Conservation (phyloP, 1,140 invertebrate species). For the Augochlora pura region DNA sequence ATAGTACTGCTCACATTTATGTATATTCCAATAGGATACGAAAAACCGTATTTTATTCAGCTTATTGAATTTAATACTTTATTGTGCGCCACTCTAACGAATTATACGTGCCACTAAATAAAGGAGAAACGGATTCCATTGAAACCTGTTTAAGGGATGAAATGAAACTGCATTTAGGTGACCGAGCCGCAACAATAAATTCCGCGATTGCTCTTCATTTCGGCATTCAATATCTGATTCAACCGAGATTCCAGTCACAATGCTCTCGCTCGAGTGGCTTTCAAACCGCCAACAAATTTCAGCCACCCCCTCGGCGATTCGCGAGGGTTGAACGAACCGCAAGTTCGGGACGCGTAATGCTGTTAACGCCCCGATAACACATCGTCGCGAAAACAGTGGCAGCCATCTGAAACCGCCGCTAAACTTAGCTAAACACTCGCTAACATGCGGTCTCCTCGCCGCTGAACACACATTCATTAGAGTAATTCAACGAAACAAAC, state of each 20-base stretch:
- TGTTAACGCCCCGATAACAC: conserved; percentile 58
- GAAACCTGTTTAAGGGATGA: neutral
- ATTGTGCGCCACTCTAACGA: neutral
- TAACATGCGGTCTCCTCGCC: conserved; percentile 5
- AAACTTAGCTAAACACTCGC: conserved; percentile 56
- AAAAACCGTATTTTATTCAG: neutral
- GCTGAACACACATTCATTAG: conserved; percentile 20
- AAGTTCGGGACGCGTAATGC: conserved; percentile 50
- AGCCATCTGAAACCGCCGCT: conserved; percentile 55
- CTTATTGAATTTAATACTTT: neutral
- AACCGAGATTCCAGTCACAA: neutral
- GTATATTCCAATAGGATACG: no score
- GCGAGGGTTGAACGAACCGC: conserved; percentile 57
- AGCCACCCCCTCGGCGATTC: conserved; percentile 6
- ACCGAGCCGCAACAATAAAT: neutral
- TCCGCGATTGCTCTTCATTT: neutral
- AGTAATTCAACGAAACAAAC: conserved; percentile 46
- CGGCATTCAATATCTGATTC: neutral
- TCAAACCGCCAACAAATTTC: conserved; percentile 10
- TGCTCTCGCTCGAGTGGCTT: neutral
- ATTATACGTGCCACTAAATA: neutral
- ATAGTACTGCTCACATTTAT: no score
- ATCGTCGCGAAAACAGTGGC: conserved; percentile 51
- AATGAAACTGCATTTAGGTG: neutral
- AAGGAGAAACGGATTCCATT: neutral